Conservation (phyloP, 53 echinoderm and acorn worm genomes). For the Echinarachnius parma region DNA sequence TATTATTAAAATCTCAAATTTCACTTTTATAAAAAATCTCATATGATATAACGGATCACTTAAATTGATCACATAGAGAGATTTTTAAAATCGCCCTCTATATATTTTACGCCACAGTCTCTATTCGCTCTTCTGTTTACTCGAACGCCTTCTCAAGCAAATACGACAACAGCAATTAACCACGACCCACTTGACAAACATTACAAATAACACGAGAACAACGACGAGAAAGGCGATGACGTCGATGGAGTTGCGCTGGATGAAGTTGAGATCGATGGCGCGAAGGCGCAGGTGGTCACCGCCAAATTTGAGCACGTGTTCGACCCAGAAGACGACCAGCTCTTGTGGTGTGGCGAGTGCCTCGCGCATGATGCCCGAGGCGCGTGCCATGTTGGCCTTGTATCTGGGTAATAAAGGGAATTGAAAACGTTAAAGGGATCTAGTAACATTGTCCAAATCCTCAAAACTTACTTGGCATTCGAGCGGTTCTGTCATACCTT, state of each 20-base stretch:
- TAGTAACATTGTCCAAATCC: no score
- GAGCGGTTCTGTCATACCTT: no score
- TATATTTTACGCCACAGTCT: no score
- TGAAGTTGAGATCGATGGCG: conserved; percentile 45
- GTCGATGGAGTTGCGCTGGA: conserved; percentile 39
- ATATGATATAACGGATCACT: no score
- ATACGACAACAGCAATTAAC: conserved; percentile 8
- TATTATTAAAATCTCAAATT: no score
- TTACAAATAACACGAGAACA: neutral
- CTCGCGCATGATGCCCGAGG: conserved; percentile 37
- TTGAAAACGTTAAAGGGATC: no score
- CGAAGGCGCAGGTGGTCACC: conserved; percentile 43
- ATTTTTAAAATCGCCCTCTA: no score
- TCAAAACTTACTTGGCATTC: no score
- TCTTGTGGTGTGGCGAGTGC: conserved; percentile 11
- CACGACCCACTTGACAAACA: neutral
- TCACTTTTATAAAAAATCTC: no score
- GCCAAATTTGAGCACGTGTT: conserved; percentile 52
- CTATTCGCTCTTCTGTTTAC: neutral
- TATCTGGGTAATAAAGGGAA: conserved; percentile 29
- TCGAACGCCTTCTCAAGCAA: neutral
- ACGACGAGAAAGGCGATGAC: conserved; percentile 17
- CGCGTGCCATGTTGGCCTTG: neutral
- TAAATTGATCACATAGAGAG: no score
- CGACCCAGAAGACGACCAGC: conserved; percentile 44